Conservation (phyloP, 2,113 vertebrate species). For the Turnix velox region DNA sequence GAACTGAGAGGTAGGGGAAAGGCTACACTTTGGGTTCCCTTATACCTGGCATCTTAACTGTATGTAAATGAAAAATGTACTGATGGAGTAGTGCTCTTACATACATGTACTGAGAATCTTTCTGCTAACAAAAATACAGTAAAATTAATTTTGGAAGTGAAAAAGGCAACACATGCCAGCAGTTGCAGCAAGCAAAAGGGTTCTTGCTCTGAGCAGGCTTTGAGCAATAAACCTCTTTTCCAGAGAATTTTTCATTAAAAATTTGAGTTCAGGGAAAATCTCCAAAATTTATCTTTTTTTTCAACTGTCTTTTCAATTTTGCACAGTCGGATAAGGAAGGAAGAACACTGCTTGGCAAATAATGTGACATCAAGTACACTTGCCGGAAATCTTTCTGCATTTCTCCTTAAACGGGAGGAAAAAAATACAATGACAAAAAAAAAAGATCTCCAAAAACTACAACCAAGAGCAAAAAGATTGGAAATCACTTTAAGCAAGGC, state of each 20-base stretch:
- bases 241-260: slow-evolving; percentile 35
- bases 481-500: background rate
- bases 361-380: slow-evolving; percentile 11
- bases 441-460: background rate
- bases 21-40: background rate
- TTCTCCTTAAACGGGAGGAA: background rate
- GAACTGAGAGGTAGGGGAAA: background rate
- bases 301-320: slow-evolving; percentile 31
- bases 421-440: background rate
- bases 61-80: background rate
- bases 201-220: background rate
- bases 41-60: background rate
- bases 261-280: background rate
- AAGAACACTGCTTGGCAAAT: background rate
- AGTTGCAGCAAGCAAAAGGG: background rate
- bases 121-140: background rate
- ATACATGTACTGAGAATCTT: background rate
- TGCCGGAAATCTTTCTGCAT: background rate
- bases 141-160: background rate
- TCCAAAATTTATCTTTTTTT: background rate
- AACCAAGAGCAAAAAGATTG: background rate
- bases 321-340: slow-evolving; percentile 16
- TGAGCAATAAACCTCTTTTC: slow-evolving; percentile 45
- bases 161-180: background rate
- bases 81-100: background rate